Percentiles rank a stretch among this genome's conserved stretches.
Conservation (phyloP, 1,140 invertebrate genomes). For the Glomeris maerens region DNA sequence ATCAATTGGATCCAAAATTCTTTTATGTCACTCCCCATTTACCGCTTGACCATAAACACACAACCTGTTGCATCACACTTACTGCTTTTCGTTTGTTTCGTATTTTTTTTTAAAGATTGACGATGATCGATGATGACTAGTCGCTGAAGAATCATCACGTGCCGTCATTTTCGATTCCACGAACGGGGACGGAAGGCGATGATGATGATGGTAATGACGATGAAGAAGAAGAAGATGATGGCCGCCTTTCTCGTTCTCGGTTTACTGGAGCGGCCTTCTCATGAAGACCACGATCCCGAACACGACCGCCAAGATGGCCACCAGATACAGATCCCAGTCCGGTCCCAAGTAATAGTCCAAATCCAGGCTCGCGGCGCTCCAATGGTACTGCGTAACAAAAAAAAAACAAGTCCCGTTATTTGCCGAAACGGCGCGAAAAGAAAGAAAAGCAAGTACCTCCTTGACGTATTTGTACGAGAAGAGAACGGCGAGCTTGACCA, state of each 20-base stretch:
- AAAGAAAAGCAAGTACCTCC: constrained; percentile 38
- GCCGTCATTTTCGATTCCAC: too few species aligned
- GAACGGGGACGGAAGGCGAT: too few species aligned
- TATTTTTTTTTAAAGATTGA: too few species aligned
- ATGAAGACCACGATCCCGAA: constrained; percentile 67
- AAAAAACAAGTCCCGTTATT: constrained; percentile 12
- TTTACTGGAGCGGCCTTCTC: constrained; percentile 39
- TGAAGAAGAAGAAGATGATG: too few species aligned
- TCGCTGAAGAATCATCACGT: too few species aligned
- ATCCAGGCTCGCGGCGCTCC: constrained; percentile 43
- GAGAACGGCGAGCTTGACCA: constrained; percentile 71
- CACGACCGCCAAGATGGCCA: constrained; percentile 62
- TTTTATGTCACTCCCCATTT: too few species aligned
- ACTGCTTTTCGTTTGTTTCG: too few species aligned
- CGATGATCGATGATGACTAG: too few species aligned
- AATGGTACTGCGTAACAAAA: constrained; percentile 44
- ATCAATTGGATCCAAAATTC: too few species aligned
- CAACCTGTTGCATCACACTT: too few species aligned
- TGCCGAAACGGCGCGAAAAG: background rate
- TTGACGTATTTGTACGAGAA: constrained; percentile 45
- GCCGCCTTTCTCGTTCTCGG: background rate
- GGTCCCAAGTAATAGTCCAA: constrained; percentile 54
- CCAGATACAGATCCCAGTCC: constrained; percentile 89
- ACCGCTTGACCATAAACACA: too few species aligned
- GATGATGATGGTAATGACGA: too few species aligned